These are phyloP conservation scores for Adelognathus sp. DNA, from an alignment of 2,888 invertebrate genomes.

Conservation along the genomic window DNA sequence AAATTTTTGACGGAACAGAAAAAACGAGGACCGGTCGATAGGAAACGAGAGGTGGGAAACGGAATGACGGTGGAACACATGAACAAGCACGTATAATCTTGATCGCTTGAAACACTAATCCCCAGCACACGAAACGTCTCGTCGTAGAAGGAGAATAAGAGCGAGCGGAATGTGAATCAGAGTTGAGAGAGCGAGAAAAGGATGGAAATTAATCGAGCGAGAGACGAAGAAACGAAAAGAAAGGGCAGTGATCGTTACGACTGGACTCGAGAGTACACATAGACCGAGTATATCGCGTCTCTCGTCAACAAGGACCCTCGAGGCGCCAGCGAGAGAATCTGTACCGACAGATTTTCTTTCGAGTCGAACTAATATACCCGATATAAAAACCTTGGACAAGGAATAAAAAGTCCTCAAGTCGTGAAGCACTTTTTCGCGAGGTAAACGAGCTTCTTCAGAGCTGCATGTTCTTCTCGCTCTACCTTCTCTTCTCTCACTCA, in stretches of 20 bases:
- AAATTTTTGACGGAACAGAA: background rate
- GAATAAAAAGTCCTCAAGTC: slow-evolving; percentile 23
- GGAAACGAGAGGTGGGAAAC: background rate
- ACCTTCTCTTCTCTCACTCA: background rate
- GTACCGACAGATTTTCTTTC: slow-evolving; percentile 29
- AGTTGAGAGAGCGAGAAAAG: slow-evolving; percentile 15
- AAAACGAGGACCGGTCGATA: background rate
- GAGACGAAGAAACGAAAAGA: slow-evolving; percentile 26
- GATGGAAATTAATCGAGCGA: slow-evolving; percentile 46
- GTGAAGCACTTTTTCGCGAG: slow-evolving; percentile 29
- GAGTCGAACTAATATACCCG: slow-evolving; percentile 13
- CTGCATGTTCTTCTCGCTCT: slow-evolving; percentile 6
- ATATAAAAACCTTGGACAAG: slow-evolving; percentile 44
- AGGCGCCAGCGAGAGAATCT: slow-evolving; percentile 17
- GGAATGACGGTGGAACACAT: background rate
- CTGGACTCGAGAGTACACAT: slow-evolving; percentile 17
- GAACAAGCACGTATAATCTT: slow-evolving; percentile 19
- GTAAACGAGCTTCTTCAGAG: slow-evolving; percentile 54
- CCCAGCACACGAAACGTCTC: background rate
- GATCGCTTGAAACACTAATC: background rate
- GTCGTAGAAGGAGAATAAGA: slow-evolving; percentile 1
- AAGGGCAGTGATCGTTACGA: slow-evolving; percentile 51
- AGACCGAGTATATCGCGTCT: background rate
- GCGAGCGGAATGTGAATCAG: slow-evolving; percentile 13
- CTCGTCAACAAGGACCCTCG: background rate